Percentiles rank a stretch among this genome's conserved stretches.
These are phyloP conservation scores for Yponomeuta cagnagella DNA, from an alignment of 2,888 invertebrate genomes.

Conservation along the genomic window DNA sequence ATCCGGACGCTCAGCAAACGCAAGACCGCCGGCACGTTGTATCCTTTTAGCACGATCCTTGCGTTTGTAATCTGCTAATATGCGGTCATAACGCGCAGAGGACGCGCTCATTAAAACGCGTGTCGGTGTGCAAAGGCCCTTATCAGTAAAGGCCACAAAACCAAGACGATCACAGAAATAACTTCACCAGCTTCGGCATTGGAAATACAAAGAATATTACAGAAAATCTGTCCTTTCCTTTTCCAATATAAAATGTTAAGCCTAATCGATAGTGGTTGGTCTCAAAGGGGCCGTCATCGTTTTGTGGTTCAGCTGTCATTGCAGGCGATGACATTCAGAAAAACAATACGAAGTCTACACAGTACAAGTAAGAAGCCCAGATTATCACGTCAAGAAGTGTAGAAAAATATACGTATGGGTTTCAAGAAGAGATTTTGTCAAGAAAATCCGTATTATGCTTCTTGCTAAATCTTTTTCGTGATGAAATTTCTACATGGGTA, in stretches of 20 bases:
- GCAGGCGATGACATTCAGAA: not conserved
- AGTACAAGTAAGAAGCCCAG: not conserved
- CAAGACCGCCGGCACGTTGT: no score
- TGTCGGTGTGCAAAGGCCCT: no score
- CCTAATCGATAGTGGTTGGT: not conserved
- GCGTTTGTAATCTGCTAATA: no score
- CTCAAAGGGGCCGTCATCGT: not conserved
- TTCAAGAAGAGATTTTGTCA: no score
- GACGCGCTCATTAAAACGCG: no score
- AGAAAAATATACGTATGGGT: no score
- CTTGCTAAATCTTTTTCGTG: no score
- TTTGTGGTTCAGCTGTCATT: constrained; percentile 3
- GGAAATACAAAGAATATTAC: not conserved
- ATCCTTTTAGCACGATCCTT: no score
- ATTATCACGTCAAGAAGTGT: not conserved
- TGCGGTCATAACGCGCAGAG: no score
- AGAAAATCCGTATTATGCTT: no score
- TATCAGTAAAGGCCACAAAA: not conserved
- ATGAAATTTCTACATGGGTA: no score
- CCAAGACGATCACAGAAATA: not conserved
- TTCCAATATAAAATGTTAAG: constrained; percentile 3
- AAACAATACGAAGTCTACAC: not conserved
- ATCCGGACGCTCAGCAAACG: no score
- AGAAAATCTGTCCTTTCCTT: not conserved
- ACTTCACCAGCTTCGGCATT: not conserved